phyloP scores from a whole-genome alignment of 2,113 vertebrate genomes.

The Morone chrysops region DNA sequence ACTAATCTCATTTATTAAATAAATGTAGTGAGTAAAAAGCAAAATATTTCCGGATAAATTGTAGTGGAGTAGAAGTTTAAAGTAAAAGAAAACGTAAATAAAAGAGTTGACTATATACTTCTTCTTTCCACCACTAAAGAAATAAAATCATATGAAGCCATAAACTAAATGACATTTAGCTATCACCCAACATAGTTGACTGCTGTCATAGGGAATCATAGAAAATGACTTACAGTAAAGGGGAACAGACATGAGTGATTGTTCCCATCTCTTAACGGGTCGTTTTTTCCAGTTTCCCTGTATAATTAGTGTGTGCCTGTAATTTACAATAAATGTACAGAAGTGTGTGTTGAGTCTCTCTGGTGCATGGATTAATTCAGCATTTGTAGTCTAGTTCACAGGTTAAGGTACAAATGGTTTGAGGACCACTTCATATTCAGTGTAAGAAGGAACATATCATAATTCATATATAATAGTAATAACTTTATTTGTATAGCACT shows the following conservation, averaged over 20 bases:
- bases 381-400: not conserved
- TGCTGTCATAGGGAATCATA: not conserved
- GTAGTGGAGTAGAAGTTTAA: not conserved
- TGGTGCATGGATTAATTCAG: too few relatives aligned
- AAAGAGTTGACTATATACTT: not conserved
- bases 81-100: not conserved
- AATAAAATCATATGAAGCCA: not conserved
- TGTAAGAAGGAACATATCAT: not conserved
- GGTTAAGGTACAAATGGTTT: not conserved
- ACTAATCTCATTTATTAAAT: too few relatives aligned
- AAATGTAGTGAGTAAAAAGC: not conserved
- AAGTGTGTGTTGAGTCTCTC: not conserved
- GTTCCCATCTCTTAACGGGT: not conserved
- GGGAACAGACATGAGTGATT: too few relatives aligned
- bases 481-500: not conserved
- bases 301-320: too few relatives aligned
- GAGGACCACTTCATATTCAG: too few relatives aligned
- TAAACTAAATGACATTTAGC: not conserved
- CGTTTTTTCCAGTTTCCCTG: not conserved
- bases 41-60: not conserved
- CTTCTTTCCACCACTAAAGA: not conserved
- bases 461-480: not conserved
- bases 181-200: not conserved
- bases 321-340: not conserved
- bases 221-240: not conserved